Conservation (phyloP, 2,888 invertebrate species). For the Biston betularia region DNA sequence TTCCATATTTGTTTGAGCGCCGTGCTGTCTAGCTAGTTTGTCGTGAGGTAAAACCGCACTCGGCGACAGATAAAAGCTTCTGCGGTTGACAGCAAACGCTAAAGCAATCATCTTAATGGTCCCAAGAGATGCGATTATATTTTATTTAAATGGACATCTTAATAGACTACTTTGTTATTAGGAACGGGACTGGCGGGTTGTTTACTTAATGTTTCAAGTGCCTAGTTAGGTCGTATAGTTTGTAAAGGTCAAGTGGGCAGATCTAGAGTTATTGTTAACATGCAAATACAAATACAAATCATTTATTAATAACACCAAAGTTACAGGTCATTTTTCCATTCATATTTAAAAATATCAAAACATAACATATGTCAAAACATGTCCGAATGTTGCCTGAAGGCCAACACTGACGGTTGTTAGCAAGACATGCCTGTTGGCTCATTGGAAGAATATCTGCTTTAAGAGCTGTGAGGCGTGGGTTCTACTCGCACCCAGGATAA, state of each 20-base stretch:
- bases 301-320: too few relatives aligned
- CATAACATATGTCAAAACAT: too few relatives aligned
- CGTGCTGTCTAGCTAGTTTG: background rate
- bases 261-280: too few relatives aligned
- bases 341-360: too few relatives aligned
- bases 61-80: conserved; percentile 19
- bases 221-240: background rate
- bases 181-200: conserved; percentile 8
- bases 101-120: conserved; percentile 23
- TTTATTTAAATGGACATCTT: conserved; percentile 24
- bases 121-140: conserved; percentile 16
- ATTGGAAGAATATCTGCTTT: too few relatives aligned
- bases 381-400: too few relatives aligned
- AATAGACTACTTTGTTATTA: conserved; percentile 11
- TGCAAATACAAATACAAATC: too few relatives aligned
- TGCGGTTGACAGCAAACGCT: conserved; percentile 15
- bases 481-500: too few relatives aligned
- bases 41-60: conserved; percentile 11
- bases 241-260: background rate
- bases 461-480: too few relatives aligned
- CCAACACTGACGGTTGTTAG: too few relatives aligned
- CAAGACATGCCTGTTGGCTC: too few relatives aligned
- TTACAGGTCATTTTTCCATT: too few relatives aligned
- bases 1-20: background rate
- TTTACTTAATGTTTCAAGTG: background rate